Evolutionary conservation across 2,797 vertebrate species (phyloP).

Genomic region (Carapus acus): DNA sequence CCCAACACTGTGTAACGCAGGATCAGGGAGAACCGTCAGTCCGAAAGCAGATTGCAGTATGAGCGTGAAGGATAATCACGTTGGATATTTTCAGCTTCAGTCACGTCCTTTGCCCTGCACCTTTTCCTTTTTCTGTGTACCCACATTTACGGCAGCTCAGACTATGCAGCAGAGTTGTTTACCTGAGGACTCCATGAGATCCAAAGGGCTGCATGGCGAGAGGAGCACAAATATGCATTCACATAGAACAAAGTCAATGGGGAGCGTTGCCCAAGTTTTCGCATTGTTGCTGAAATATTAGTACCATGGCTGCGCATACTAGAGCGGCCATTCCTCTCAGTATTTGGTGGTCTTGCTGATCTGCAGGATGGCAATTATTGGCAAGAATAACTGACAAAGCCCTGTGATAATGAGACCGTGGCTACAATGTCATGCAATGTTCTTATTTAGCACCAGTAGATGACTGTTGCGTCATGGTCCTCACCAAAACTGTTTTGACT

Average conservation of each 20-base stretch:
- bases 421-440: constrained; percentile 5
- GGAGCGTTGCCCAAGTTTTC: constrained; percentile 7
- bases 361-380: too few relatives aligned
- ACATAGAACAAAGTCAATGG: constrained; percentile 16
- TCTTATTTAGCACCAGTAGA: constrained; percentile 1
- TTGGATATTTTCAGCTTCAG: background rate
- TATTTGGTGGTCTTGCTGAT: constrained; percentile 2
- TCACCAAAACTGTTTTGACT: constrained; percentile 3
- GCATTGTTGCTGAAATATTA: constrained; percentile 5
- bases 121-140: constrained; percentile 7
- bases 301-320: constrained; percentile 9
- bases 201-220: constrained; percentile 5
- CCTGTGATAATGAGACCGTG: background rate
- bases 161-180: constrained; percentile 1
- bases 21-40: constrained; percentile 27
- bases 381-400: constrained; percentile 17
- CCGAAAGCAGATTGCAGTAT: constrained; percentile 7
- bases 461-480: constrained; percentile 6
- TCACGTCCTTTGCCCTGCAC: background rate
- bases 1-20: constrained; percentile 20
- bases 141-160: background rate
- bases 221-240: background rate
- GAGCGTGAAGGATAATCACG: constrained; percentile 11
- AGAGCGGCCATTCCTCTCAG: constrained; percentile 22
- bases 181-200: background rate